phyloP scores from a whole-genome alignment of 2,113 vertebrate genomes.

The Neotragus pygmaeus region DNA sequence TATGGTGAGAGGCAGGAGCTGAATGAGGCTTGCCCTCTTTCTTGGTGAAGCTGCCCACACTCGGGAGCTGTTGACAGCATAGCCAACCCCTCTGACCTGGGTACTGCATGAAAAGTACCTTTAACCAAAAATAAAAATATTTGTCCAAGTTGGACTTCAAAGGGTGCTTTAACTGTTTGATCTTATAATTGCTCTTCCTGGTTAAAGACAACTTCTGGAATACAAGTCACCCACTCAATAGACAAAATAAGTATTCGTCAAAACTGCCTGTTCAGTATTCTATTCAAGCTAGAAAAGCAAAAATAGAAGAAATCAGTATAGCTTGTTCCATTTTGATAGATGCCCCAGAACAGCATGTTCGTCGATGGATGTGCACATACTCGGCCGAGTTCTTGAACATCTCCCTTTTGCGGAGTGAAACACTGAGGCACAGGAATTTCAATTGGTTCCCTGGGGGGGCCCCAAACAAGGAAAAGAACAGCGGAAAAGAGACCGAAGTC shows the following conservation, averaged over 20 bases:
- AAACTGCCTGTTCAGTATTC: not conserved
- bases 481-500: not conserved
- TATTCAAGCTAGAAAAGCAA: not conserved
- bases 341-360: not conserved
- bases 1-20: not conserved
- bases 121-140: not conserved
- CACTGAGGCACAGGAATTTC: not conserved
- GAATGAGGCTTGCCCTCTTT: not conserved
- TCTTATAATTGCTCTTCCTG: not conserved
- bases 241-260: not conserved
- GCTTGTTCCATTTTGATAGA: not conserved
- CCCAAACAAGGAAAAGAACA: not conserved
- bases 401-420: not conserved
- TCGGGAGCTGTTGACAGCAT: not conserved
- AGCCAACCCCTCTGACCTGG: not conserved
- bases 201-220: not conserved
- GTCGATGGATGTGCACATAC: rapidly evolving
- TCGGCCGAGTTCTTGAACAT: not conserved
- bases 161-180: not conserved
- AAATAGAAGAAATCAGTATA: conserved; percentile 36
- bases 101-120: not conserved
- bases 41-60: not conserved
- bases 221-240: not conserved
- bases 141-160: not conserved
- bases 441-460: not conserved